Base-by-base conservation (phyloP, 2,888 invertebrate genomes). In the Linyphia triangularis region DNA sequence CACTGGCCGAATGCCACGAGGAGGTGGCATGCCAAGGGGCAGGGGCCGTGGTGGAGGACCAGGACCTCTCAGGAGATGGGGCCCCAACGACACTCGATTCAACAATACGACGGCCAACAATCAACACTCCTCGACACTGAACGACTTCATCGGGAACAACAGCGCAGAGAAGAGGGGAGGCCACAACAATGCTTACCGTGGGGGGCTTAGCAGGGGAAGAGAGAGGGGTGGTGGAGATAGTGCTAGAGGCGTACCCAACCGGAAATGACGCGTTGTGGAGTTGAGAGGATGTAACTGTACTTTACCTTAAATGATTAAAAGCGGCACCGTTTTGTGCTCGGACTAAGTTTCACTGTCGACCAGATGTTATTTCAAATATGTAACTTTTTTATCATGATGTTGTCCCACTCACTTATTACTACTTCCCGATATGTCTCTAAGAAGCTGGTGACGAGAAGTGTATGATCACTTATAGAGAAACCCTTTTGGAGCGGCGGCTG, bases 321-420 rank as follows among this genome's bases (percentile, higher is more conserved):
- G 51, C 89, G 69, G 88, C 88, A 84, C 77, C 67, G 84, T 84
- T 78, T 79, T 83, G 83, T 78, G 79, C 84, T 84, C 65, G 88
- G 84, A 89, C 78, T 77, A 84, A 89, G 88, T 89, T 89, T 84
- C 84, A 89, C 84, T 72, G 84, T 82, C 84, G 89, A 84, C 82
- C 89, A 84, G 84, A 77, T 83, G 88, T 89, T 89, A 61, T 89
- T 84, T 73, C 77, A 77, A 51, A 51, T 51, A 51, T 73, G 63
- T 40, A 13, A n/a, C 5, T n/a, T 78, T 88, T 89, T 89, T 89
- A 78, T 65, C 70, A 63, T 59, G 84, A 84, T 84, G 70, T 88
- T 33, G 51, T 51, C 51, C 51, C 89, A 82, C 88, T 83, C 78
- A 86, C 79, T 86, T 86, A 73, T 51, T 51, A n/a, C 59, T 84